Conservation (phyloP, 2,113 vertebrate species). For the Hippocampus abdominalis region DNA sequence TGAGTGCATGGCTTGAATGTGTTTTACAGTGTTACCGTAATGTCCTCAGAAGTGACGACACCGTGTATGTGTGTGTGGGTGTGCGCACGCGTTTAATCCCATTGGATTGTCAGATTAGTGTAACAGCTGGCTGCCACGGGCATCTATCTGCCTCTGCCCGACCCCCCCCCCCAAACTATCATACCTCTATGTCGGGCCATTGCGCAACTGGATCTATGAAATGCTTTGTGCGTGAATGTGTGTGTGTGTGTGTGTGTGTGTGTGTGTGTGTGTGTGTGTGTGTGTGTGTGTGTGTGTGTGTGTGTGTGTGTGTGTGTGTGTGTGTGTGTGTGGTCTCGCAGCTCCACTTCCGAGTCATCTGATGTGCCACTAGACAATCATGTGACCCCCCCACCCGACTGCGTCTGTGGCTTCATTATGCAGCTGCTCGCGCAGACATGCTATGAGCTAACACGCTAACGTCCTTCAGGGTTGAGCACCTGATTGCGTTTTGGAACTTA, state of each 20-base stretch:
- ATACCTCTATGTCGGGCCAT: not conserved
- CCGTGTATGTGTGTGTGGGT: conserved; percentile 17
- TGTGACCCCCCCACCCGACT: conserved; percentile 20
- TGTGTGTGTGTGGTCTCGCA: conserved; percentile 23
- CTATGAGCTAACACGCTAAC: conserved; percentile 30
- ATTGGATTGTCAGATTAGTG: conserved; percentile 67
- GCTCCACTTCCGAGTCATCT: conserved; percentile 29
- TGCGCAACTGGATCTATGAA: conserved; percentile 7
- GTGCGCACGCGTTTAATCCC: conserved; percentile 57
- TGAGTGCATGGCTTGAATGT: not conserved
- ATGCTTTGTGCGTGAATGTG: not conserved
- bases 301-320: conserved; percentile 2
- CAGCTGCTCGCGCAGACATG: conserved; percentile 26
- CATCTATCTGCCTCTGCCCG: conserved; percentile 44
- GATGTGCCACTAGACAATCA: conserved; percentile 51
- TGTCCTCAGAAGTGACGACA: not conserved
- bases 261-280: conserved; percentile 18
- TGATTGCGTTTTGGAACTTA: not conserved
- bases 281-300: conserved; percentile 14
- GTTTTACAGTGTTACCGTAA: not conserved
- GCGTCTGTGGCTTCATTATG: conserved; percentile 14
- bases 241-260: conserved; percentile 8
- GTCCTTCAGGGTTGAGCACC: not conserved
- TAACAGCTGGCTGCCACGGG: conserved; percentile 66
- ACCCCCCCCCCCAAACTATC: conserved; percentile 24